Conservation (phyloP, 2,888 invertebrate species). For the Drosophila cognata region DNA sequence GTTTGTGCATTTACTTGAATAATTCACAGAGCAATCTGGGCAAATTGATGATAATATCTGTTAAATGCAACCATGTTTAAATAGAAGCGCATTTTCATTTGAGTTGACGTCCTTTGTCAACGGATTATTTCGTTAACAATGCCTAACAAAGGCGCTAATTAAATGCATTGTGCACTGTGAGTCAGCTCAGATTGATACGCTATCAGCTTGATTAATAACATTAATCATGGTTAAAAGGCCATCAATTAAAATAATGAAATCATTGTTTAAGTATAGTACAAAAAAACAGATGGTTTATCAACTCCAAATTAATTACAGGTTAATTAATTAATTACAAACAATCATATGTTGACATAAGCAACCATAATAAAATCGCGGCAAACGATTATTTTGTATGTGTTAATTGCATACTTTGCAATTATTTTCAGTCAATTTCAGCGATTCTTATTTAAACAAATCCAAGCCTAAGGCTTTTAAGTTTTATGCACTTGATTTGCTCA, state of each 20-base stretch:
- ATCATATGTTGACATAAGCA: slow-evolving; percentile 29
- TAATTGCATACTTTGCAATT: background rate
- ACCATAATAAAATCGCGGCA: slow-evolving; percentile 2
- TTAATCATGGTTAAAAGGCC: slow-evolving; percentile 7
- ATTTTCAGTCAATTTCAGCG: no score
- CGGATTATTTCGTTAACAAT: background rate
- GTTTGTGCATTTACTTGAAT: background rate
- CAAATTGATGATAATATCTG: background rate
- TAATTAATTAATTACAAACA: slow-evolving; percentile 63
- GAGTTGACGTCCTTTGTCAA: background rate
- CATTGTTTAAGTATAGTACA: slow-evolving; percentile 12
- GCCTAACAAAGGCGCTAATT: slow-evolving; percentile 8
- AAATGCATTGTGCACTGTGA: slow-evolving; percentile 15
- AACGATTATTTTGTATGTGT: background rate
- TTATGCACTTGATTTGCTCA: background rate
- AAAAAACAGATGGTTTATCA: slow-evolving; percentile 29
- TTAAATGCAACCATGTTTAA: background rate
- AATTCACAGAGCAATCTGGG: background rate
- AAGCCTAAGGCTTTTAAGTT: background rate
- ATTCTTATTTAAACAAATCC: background rate
- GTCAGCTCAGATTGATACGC: background rate
- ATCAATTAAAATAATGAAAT: background rate
- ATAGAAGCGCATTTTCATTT: background rate
- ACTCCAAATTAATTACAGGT: slow-evolving; percentile 52
- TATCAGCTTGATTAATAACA: slow-evolving; percentile 10